Evolutionary conservation across 2,888 invertebrate species (phyloP).

Genomic region (Brachyptera risi): DNA sequence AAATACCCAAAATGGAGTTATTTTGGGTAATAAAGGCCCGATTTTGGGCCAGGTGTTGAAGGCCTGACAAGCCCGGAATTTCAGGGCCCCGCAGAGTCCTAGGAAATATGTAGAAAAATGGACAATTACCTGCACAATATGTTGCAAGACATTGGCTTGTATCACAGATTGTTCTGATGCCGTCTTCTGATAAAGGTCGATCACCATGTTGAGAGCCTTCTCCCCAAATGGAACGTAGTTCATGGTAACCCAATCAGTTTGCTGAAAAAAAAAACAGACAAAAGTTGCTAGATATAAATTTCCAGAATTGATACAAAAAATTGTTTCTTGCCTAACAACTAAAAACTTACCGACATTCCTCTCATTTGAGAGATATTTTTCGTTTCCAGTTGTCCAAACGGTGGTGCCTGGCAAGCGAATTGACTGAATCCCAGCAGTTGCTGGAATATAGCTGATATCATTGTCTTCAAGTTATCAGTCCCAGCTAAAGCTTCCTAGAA

Average conservation of each 20-base stretch:
- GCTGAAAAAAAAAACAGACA: slow-evolving; percentile 34
- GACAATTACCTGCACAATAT: slow-evolving; percentile 60
- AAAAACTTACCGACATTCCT: slow-evolving; percentile 40
- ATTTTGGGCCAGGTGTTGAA: too few relatives aligned
- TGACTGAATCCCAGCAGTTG: slow-evolving; percentile 62
- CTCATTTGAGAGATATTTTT: slow-evolving; percentile 49
- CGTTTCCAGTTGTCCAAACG: slow-evolving; percentile 53
- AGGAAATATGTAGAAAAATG: too few relatives aligned
- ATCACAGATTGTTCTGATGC: slow-evolving; percentile 68
- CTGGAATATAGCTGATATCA: slow-evolving; percentile 64
- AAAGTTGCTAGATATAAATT: background rate
- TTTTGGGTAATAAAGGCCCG: too few relatives aligned
- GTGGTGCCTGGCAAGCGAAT: slow-evolving; percentile 64
- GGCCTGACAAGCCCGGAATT: too few relatives aligned
- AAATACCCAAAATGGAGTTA: too few relatives aligned
- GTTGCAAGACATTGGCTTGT: slow-evolving; percentile 64
- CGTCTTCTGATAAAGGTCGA: slow-evolving; percentile 69
- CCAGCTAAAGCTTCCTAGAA: slow-evolving; percentile 55
- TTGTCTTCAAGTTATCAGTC: slow-evolving; percentile 54
- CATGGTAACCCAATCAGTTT: slow-evolving; percentile 72
- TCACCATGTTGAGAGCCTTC: slow-evolving; percentile 67
- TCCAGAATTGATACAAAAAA: background rate
- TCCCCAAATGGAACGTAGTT: slow-evolving; percentile 86
- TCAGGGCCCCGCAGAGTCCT: too few relatives aligned
- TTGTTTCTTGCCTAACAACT: background rate